Base-by-base conservation (phyloP, 1,140 invertebrate genomes). In the Diplogasteroides magnus region DNA sequence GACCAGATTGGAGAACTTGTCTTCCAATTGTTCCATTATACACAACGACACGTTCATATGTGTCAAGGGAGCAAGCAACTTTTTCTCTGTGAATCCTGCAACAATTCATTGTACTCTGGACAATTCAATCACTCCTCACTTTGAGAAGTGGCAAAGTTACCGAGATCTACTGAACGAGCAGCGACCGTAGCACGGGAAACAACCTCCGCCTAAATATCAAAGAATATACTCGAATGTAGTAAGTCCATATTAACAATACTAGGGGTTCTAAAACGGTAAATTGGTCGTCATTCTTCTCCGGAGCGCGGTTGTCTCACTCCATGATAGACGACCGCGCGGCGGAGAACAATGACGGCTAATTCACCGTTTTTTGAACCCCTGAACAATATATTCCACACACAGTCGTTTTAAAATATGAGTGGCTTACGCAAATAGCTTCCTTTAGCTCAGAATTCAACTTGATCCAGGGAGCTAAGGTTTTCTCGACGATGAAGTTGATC, bases 381-480 rank as follows among this genome's bases (percentile, higher is more conserved):
- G n/a, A n/a, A n/a, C n/a, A n/a, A n/a, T n/a, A n/a, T n/a, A n/a
- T n/a, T n/a, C n/a, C n/a, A n/a, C n/a, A n/a, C n/a, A n/a, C n/a
- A n/a, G n/a, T 19, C 37, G 19, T 11, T 48, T 48, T 48, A 48
- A 48, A 61, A 48, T 6, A 66, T n/a, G 2, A 58, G 28, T 19
- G 6, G 2, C 15, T 2, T 26, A 66, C 64, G 28, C 48, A 27
- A 29, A 66, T 66, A 15, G 57, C 25, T 11, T 66, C 64, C 31
- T 56, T 23, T 19, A 32, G 26, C 25, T 66, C 64, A 14, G 29
- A 2, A 2, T 37, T 37, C 14, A 66, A 28, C 64, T 66, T 66
- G 2, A 56, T 61, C 64, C 64, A 66, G 19, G 37, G 31, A 61
- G 64, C 64, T n/a, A n/a, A n/a, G n/a, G n/a, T n/a, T n/a, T n/a